phyloP scores from a whole-genome alignment of 35 echinoderm and acorn worm genomes.

The Diadema setosum region DNA sequence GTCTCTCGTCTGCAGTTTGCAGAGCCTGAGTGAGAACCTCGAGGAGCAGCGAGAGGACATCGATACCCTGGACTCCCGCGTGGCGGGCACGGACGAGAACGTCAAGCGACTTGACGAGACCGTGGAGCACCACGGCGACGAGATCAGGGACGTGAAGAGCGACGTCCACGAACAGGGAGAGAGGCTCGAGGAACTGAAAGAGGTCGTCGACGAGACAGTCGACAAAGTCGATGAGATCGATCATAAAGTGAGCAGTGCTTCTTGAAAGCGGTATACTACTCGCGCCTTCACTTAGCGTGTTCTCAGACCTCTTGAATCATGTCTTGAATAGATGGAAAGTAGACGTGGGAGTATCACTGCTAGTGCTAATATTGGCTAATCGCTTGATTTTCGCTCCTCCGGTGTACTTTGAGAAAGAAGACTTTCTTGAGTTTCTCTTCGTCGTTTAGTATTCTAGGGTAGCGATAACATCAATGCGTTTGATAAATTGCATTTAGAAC shows the following conservation, averaged over 20 bases:
- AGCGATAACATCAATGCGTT: too few species aligned
- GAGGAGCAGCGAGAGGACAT: slow-evolving; percentile 70
- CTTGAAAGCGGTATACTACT: background rate
- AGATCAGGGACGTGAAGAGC: slow-evolving; percentile 74
- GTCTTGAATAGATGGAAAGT: too few species aligned
- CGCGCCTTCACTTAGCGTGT: too few species aligned
- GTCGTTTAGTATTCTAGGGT: too few species aligned
- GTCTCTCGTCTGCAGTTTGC: slow-evolving; percentile 37
- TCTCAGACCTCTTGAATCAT: too few species aligned
- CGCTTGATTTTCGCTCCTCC: too few species aligned
- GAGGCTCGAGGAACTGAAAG: slow-evolving; percentile 68
- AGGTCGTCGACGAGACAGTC: slow-evolving; percentile 79
- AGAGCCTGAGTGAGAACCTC: slow-evolving; percentile 54
- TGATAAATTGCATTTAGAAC: too few species aligned
- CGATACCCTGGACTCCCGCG: slow-evolving; percentile 57
- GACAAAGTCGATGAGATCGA: slow-evolving; percentile 92
- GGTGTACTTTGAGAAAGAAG: too few species aligned
- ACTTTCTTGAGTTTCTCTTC: too few species aligned
- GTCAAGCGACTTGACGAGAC: slow-evolving; percentile 56
- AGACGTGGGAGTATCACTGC: too few species aligned
- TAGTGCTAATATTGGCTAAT: too few species aligned
- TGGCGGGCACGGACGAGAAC: slow-evolving; percentile 52
- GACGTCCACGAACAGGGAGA: slow-evolving; percentile 82
- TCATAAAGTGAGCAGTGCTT: slow-evolving; percentile 52
- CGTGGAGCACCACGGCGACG: slow-evolving; percentile 64